A percentile compares a stretch with the other conserved stretches of the same genome.
phyloP scores from a whole-genome alignment of 2,797 vertebrate genomes.

The Eidolon dupreanum region DNA sequence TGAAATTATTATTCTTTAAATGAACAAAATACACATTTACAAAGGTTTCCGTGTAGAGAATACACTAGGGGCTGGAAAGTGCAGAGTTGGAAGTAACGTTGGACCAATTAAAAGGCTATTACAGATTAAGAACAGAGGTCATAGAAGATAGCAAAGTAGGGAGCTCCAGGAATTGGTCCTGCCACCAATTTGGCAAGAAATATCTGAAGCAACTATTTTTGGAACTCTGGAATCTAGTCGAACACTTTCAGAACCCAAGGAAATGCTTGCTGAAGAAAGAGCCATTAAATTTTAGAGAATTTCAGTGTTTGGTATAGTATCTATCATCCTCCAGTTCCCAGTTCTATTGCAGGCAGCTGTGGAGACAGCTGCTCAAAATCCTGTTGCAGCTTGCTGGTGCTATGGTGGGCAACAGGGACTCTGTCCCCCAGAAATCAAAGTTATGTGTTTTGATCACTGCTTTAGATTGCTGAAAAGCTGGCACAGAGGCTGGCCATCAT shows the following conservation, averaged over 20 bases:
- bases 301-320: not conserved
- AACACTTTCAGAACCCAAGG: too few species aligned
- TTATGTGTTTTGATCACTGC: not conserved
- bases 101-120: slow-evolving; percentile 1
- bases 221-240: too few species aligned
- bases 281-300: not conserved
- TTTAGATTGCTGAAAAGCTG: not conserved
- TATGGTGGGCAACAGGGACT: not conserved
- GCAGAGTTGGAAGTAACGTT: not conserved
- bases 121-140: not conserved
- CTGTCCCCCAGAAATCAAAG: not conserved
- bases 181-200: too few species aligned
- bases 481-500: not conserved
- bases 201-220: too few species aligned
- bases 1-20: not conserved
- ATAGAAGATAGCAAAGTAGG: not conserved
- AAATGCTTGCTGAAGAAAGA: too few species aligned
- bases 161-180: too few species aligned
- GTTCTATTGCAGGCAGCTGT: not conserved
- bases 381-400: not conserved
- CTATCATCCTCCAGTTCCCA: not conserved
- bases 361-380: not conserved
- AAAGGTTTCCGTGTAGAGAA: slow-evolving; percentile 3
- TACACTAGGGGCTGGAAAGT: not conserved
- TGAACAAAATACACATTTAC: not conserved